phyloP scores from a whole-genome alignment of 2,113 vertebrate species.

The Rhea americana region DNA sequence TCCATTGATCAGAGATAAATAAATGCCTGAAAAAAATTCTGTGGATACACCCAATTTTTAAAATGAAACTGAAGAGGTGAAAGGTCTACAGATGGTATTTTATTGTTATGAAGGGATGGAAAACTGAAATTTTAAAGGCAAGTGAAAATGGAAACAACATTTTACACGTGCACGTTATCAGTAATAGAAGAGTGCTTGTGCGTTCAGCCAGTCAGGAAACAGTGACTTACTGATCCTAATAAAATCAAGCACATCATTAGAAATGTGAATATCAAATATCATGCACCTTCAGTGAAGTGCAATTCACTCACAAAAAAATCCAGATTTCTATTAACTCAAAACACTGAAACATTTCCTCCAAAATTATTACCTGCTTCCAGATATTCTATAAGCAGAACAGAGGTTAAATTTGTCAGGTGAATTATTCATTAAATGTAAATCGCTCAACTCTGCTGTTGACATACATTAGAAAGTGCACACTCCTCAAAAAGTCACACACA shows the following conservation, averaged over 20 bases:
- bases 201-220: constrained; percentile 47
- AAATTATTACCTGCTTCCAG: constrained; percentile 36
- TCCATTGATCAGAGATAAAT: constrained; percentile 70
- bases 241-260: constrained; percentile 30
- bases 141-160: constrained; percentile 64
- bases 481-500: constrained; percentile 14
- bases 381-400: constrained; percentile 50
- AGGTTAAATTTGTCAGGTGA: constrained; percentile 17
- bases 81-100: constrained; percentile 59
- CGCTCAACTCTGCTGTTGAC: background rate
- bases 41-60: constrained; percentile 51
- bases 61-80: constrained; percentile 60
- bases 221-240: constrained; percentile 22
- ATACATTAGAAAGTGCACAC: background rate
- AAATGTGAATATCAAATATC: background rate
- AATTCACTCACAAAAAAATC: background rate
- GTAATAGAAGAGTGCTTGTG: constrained; percentile 47
- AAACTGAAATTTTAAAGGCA: constrained; percentile 55
- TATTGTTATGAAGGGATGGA: constrained; percentile 62
- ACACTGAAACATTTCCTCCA: constrained; percentile 12
- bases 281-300: constrained; percentile 41
- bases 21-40: constrained; percentile 62
- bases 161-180: constrained; percentile 32
- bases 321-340: background rate
- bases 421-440: background rate